Evolutionary conservation across 2,888 invertebrate genomes (phyloP).

Genomic region (Drosophila crucigera): DNA sequence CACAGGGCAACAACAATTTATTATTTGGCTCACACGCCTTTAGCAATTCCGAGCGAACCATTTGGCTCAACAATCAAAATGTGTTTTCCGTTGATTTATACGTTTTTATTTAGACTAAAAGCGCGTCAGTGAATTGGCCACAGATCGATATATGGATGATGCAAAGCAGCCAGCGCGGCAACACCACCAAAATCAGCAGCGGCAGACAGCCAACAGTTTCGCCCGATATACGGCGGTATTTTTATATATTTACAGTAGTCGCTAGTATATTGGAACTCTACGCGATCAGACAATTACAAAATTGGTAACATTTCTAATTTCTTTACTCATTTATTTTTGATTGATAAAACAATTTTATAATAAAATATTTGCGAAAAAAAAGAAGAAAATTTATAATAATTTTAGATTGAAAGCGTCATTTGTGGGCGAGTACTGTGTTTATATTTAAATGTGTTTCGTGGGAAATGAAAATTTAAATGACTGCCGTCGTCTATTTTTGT

Average conservation of each 20-base stretch:
- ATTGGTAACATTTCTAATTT: not conserved
- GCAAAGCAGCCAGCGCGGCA: constrained; percentile 43
- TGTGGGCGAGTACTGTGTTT: constrained; percentile 12
- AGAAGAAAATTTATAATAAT: not conserved
- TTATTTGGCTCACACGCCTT: constrained; percentile 51
- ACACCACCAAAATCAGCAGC: not conserved
- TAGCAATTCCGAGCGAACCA: constrained; percentile 36
- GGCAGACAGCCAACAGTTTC: constrained; percentile 8
- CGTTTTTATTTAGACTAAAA: constrained; percentile 54
- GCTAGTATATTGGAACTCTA: not conserved
- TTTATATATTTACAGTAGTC: constrained; percentile 5
- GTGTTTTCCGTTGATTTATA: constrained; percentile 56
- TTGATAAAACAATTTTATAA: no score
- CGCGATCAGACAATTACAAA: not conserved
- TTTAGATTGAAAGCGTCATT: not conserved
- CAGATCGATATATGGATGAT: constrained; percentile 54
- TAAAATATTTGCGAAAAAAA: no score
- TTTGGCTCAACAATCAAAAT: constrained; percentile 71
- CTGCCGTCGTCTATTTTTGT: constrained; percentile 50
- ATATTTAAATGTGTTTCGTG: constrained; percentile 44
- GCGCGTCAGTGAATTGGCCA: constrained; percentile 60
- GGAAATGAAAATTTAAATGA: constrained; percentile 62
- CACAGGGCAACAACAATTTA: constrained; percentile 32
- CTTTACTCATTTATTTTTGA: not conserved
- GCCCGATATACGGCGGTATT: not conserved